phyloP scores from a whole-genome alignment of 2,797 vertebrate genomes.

The Sternarchorhynchus goeldii region DNA sequence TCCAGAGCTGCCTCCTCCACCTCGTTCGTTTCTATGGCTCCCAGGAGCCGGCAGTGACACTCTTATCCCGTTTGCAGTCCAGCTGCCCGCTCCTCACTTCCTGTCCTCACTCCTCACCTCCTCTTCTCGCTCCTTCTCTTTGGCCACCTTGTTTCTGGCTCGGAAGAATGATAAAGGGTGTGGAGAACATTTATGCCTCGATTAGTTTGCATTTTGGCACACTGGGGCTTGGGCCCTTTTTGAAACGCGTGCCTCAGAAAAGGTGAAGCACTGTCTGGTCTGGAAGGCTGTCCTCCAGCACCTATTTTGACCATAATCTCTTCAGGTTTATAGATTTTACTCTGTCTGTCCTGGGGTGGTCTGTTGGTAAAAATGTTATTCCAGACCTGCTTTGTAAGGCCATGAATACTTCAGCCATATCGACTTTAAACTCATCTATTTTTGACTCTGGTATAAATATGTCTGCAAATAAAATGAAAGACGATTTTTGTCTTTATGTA shows the following conservation, averaged over 20 bases:
- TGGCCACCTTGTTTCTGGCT: slow-evolving; percentile 49
- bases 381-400: not conserved
- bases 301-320: slow-evolving; percentile 13
- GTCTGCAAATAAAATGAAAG: not conserved
- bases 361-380: slow-evolving; percentile 32
- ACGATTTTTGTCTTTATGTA: not conserved
- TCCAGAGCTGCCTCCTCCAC: slow-evolving; percentile 79
- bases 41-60: slow-evolving; percentile 82
- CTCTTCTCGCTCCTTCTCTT: slow-evolving; percentile 38
- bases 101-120: slow-evolving; percentile 54
- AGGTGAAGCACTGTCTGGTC: slow-evolving; percentile 69
- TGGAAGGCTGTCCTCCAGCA: slow-evolving; percentile 62
- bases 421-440: slow-evolving; percentile 29
- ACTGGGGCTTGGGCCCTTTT: slow-evolving; percentile 79
- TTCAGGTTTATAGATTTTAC: slow-evolving; percentile 20
- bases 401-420: slow-evolving; percentile 42
- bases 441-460: slow-evolving; percentile 12
- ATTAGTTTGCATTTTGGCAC: slow-evolving; percentile 75
- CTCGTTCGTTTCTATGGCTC: slow-evolving; percentile 81
- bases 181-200: slow-evolving; percentile 78
- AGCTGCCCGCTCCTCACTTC: slow-evolving; percentile 63
- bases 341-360: slow-evolving; percentile 15
- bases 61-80: slow-evolving; percentile 79
- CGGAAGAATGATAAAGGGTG: slow-evolving; percentile 55
- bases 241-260: slow-evolving; percentile 80